Base-by-base conservation (phyloP, 2,888 invertebrate species). In the Lymantria monacha region DNA sequence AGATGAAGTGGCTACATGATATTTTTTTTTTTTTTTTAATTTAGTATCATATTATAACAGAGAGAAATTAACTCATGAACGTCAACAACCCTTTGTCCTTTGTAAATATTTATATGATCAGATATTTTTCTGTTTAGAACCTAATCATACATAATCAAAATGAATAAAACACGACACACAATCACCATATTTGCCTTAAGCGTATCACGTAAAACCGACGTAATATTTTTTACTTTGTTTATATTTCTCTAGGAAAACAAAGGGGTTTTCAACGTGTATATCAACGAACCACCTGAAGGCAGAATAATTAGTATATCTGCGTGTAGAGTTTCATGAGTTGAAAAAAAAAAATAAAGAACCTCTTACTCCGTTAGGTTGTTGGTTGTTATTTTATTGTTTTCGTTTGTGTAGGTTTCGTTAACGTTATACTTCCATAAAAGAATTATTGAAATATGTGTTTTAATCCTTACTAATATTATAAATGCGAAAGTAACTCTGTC, bases 291-390 rank as follows among this genome's bases (percentile, higher is more conserved):
- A 55, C 78, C 77, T 54, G 56, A 55, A 73, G 79, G 78, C 68
- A 65, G 55, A 50, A 68, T 74, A 73, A 79, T 79, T 79, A 77
- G 71, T 75, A 75, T 72, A 71, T 59, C 63, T 55, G 57, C 63
- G 48, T 61, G 45, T 75, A 49, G 61, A 51, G 61, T 76, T 71
- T 59, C 71, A 59, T 49, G 57, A 46, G 40, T 42, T 42, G 38
- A 11, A 38, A 14, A 49, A 51, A 67, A 69, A 62, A 65, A 63
- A 57, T 43, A n/a, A 7, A 30, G 30, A 33, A 13, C 31, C 11
- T 43, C 44, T 45, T 50, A 51, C 60, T 41, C 60, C 57, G 68
- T 61, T 58, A 47, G 43, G 42, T 30, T 38, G 31, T 52, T n/a
- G n/a, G 48, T 55, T 30, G 53, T 51, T 57, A 41, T 49, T 46